Evolutionary conservation across 2,113 vertebrate genomes (phyloP).

Genomic region (Nothobranchius kuhntae): DNA sequence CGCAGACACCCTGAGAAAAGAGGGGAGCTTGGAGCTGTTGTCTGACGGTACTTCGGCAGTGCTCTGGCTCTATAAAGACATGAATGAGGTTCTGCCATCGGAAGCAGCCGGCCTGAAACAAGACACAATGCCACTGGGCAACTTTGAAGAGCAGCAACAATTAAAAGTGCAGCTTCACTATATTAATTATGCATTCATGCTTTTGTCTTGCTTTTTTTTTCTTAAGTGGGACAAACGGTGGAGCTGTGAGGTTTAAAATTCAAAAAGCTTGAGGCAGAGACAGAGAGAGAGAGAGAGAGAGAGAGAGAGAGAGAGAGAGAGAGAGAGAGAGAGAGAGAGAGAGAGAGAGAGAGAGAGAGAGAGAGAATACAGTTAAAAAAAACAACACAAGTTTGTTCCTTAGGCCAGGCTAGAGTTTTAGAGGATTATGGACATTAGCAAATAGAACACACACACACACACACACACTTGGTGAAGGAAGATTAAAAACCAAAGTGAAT

Average conservation of each 20-base stretch:
- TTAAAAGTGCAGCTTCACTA: constrained; percentile 70
- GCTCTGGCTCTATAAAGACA: constrained; percentile 44
- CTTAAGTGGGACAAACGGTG: constrained; percentile 8
- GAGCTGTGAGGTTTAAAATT: constrained; percentile 43
- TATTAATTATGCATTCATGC: constrained; percentile 77
- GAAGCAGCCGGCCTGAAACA: constrained; percentile 71
- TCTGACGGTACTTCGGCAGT: constrained; percentile 73
- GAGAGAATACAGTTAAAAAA: constrained; percentile 52
- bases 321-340: no score
- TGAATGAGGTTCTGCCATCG: constrained; percentile 75
- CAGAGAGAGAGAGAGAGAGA: no score
- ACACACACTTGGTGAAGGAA: neutral
- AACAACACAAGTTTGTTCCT: constrained; percentile 15
- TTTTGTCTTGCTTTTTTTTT: constrained; percentile 57
- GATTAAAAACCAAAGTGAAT: constrained; percentile 11
- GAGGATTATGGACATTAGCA: no score
- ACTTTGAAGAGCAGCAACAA: constrained; percentile 78
- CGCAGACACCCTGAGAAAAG: constrained; percentile 79
- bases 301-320: no score
- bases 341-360: neutral
- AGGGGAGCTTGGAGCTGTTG: constrained; percentile 72
- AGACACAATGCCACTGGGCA: constrained; percentile 70
- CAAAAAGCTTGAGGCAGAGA: constrained; percentile 50
- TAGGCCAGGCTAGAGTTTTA: no score
- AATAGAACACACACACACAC: no score